Evolutionary conservation across 2,797 vertebrate genomes (phyloP), one percentile per base, ranked within the genome.

Genomic region (Parauchenoglanis punctatus): DNA sequence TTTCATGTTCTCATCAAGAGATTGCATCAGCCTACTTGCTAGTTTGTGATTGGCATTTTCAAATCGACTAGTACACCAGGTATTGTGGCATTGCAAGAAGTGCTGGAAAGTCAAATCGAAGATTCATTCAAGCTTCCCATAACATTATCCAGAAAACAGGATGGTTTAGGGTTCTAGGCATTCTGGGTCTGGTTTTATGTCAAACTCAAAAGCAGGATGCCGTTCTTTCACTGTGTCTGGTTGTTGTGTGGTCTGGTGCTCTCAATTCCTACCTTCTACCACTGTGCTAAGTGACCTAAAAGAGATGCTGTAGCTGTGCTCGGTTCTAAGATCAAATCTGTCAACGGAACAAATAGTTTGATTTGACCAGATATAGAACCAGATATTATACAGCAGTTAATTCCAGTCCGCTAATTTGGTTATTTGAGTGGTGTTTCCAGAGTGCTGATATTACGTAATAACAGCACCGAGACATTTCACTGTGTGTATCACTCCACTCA

Each of bases 11-110:
- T 82, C 83, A 88, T 88, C 76, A 82, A 31, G 59, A 68, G 77
- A 28, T 88, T 88, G 70, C 87, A 88, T 85, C 87, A 85, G 87
- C 68, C 58, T 72, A 82, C 52, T 59, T 77, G 78, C 68, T 85
- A 61, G 56, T 76, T 76, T 86, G 78, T 82, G 87, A 85, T 76
- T 75, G 77, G 84, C 84, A 86, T 86, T 70, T 76, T 76, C 23
- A 82, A 58, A 65, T 67, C 46, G 58, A 81, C 23, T 52, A 35
- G 35, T 52, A 56, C 44, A 63, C 46, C 77, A 67, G 77, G 56
- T 40, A 40, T 80, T 59, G 31, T 10, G 56, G 52, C 75, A 56
- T 77, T 77, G 75, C 49, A 77, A 54, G 15, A n/a, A 63, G 58
- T 46, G 58, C 58, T 67, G 59, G 13, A 82, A 82, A 67, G 61